Base-by-base conservation (phyloP, 2,113 vertebrate species). In the Oplegnathus fasciatus region DNA sequence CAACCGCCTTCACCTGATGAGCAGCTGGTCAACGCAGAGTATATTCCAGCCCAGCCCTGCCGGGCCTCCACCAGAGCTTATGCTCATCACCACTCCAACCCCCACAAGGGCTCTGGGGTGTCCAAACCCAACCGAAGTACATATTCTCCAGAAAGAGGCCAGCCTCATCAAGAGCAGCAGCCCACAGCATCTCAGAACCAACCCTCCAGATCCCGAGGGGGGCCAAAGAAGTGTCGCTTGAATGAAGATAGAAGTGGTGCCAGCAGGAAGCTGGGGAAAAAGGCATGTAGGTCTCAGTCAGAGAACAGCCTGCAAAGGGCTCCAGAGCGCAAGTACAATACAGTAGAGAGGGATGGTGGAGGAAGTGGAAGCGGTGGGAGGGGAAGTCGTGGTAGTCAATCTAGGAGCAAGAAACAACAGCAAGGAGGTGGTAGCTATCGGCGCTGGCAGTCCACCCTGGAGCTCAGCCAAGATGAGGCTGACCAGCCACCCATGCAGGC, bases 371-470 rank as follows among this genome's bases (percentile, higher is more conserved):
- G 88, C 0, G 86, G 84, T 30, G 86, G 90, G 65, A 88, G 83
- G 62, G 91, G 83, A 61, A 85, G 86, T 7, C 92, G 88, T 1
- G 71, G 66, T 20, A 82, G 87, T 73, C 95, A 94, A 18, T 58
- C 81, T 34, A 95, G 76, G 79, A 90, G 86, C 1, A 94, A 94
- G 60, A 94, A 94, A 44, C 91, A 93, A 11, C 95, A 95, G 73
- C 94, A 92, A 64, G 84, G 89, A 5, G 68, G 81, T 2, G 42
- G 85, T 6, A 75, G 81, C 24, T 93, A 87, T 74, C 95, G 96
- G 3, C 94, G 95, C 68, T 98, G 97, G 96, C 94, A 96, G 60
- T 97, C 97, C 17, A 97, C 96, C 0, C 93, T 96, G 0, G 97
- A 97, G 89, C 96, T 98, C 37, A 96, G 96, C 84, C 96, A 95